Conservation (phyloP, 2,888 invertebrate species). For the Acanthococcus lagerstroemiae region DNA sequence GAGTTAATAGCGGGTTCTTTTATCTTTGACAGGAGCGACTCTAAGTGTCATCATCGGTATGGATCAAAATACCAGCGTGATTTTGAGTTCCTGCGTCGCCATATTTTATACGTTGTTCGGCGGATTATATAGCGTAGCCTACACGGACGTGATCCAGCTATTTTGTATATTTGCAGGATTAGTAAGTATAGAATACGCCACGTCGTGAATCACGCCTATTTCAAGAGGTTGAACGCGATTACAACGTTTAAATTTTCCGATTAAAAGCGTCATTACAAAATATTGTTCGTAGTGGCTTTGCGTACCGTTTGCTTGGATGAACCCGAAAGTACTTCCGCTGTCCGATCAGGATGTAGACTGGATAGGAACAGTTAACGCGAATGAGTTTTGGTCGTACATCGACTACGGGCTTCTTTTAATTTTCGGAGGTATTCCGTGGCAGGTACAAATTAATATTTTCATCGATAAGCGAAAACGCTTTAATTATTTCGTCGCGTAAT, state of each 20-base stretch:
- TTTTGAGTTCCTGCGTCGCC: constrained; percentile 90
- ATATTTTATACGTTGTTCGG: constrained; percentile 96
- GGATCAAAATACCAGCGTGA: constrained; percentile 84
- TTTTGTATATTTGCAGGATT: constrained; percentile 96
- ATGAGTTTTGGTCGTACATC: constrained; percentile 69
- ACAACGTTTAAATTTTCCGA: background rate
- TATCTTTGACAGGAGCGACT: constrained; percentile 75
- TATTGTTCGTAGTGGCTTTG: constrained; percentile 70
- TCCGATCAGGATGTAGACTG: constrained; percentile 76
- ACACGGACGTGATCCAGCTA: constrained; percentile 95
- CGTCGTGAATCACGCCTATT: background rate
- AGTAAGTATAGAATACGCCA: constrained; percentile 43
- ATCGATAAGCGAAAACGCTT: background rate
- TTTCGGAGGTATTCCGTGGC: constrained; percentile 97
- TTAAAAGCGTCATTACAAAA: background rate
- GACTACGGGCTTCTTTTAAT: constrained; percentile 81
- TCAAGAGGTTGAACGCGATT: background rate
- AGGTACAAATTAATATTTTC: constrained; percentile 47
- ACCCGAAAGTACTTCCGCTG: constrained; percentile 70
- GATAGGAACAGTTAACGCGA: constrained; percentile 67
- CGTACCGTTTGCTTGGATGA: constrained; percentile 88
- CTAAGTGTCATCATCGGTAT: constrained; percentile 93
- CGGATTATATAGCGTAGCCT: constrained; percentile 95
- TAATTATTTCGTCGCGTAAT: background rate
- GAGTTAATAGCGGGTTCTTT: too few species aligned